phyloP scores from a whole-genome alignment of 2,888 invertebrate species.

The Lapara coniferarum region DNA sequence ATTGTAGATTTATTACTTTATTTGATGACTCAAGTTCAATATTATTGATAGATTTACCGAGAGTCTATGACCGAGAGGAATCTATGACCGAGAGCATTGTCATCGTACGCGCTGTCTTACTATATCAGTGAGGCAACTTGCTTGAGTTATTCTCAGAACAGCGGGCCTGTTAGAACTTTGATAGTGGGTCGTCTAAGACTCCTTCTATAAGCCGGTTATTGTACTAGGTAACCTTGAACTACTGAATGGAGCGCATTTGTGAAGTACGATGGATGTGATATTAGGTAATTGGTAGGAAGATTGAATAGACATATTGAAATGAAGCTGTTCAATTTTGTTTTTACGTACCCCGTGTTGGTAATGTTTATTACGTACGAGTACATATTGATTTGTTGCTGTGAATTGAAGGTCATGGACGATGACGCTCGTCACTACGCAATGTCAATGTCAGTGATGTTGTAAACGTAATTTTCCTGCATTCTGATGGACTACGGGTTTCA shows the following conservation, averaged over 20 bases:
- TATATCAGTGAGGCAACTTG: not conserved
- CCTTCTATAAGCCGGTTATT: conserved; percentile 14
- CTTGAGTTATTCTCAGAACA: conserved; percentile 11
- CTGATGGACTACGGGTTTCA: not conserved
- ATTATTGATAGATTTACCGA: not conserved
- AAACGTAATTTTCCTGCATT: not conserved
- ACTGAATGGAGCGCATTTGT: not conserved
- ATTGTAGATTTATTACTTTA: too few relatives aligned
- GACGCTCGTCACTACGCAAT: too few relatives aligned
- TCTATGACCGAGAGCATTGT: too few relatives aligned
- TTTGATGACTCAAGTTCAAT: too few relatives aligned
- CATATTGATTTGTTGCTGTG: not conserved
- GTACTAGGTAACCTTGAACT: conserved; percentile 19
- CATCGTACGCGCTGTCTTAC: not conserved
- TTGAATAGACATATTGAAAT: not conserved
- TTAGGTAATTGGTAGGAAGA: not conserved
- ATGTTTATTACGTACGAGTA: not conserved
- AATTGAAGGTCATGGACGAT: too few relatives aligned
- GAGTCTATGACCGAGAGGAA: too few relatives aligned
- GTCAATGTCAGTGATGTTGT: too few relatives aligned
- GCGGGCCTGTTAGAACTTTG: conserved; percentile 10
- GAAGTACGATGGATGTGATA: not conserved
- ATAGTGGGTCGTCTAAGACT: conserved; percentile 7
- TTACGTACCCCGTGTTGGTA: not conserved
- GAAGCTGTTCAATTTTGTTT: not conserved